Evolutionary conservation across 2,888 invertebrate genomes (phyloP).

Genomic region (Megalurothrips usitatus): DNA sequence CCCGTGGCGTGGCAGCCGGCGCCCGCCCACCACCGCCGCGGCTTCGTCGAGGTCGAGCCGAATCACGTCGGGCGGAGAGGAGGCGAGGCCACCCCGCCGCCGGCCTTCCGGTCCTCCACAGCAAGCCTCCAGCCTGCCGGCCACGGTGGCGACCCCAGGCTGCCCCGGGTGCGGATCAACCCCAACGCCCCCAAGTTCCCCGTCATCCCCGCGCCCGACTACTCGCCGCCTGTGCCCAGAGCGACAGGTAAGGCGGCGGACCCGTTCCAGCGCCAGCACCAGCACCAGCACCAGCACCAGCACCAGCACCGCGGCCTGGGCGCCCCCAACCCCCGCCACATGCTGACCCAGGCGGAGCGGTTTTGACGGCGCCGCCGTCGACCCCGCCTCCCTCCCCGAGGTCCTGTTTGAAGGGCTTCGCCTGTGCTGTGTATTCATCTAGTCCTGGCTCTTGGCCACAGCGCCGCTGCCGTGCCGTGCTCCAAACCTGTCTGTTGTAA

Average conservation of each 20-base stretch:
- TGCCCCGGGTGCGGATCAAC: neutral
- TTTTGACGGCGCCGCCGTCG: neutral
- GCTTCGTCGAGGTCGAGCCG: neutral
- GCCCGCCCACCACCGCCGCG: neutral
- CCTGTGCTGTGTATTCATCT: too few species aligned
- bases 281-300: neutral
- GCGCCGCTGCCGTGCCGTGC: too few species aligned
- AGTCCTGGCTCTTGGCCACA: too few species aligned
- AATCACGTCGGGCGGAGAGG: neutral
- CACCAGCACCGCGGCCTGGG: neutral
- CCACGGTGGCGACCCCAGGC: neutral
- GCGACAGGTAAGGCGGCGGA: neutral
- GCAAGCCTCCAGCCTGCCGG: neutral
- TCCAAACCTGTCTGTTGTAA: too few species aligned
- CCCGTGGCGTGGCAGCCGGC: neutral
- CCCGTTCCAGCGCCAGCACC: neutral
- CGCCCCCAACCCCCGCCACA: neutral
- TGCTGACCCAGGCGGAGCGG: neutral
- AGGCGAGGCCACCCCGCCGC: neutral
- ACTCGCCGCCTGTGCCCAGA: neutral
- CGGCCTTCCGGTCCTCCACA: neutral
- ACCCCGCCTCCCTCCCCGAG: neutral
- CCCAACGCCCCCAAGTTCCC: neutral
- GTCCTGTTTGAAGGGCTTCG: too few species aligned
- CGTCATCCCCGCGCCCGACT: neutral